A percentile compares a stretch with the other conserved stretches of the same genome.
phyloP scores from a whole-genome alignment of 2,113 vertebrate species.

The Lasiurus borealis region DNA sequence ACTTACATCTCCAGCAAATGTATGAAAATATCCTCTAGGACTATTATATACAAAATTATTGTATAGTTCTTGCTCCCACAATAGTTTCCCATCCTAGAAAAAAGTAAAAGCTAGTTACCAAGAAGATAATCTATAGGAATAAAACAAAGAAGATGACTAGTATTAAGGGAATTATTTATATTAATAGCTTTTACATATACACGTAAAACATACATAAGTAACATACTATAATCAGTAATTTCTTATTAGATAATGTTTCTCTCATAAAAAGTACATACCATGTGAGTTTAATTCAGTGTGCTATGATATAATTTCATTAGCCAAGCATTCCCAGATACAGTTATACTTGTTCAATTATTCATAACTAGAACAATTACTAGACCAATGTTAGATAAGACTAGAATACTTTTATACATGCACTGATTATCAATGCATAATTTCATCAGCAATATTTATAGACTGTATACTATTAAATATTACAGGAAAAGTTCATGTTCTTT shows the following conservation, averaged over 20 bases:
- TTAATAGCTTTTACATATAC: constrained; percentile 26
- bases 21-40: constrained; percentile 97
- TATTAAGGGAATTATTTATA: not conserved
- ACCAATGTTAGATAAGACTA: not conserved
- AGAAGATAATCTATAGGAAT: constrained; percentile 9
- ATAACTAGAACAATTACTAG: constrained; percentile 37
- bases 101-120: constrained; percentile 66
- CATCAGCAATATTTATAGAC: not conserved
- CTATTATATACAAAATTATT: constrained; percentile 96
- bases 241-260: not conserved
- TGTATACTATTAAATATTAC: not conserved
- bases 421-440: not conserved
- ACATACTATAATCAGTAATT: not conserved
- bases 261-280: constrained; percentile 43
- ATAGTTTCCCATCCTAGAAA: constrained; percentile 94
- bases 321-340: constrained; percentile 25
- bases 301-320: constrained; percentile 14
- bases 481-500: not conserved
- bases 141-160: constrained; percentile 44
- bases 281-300: not conserved
- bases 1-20: constrained; percentile 95
- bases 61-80: constrained; percentile 98
- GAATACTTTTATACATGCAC: not conserved
- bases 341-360: not conserved
- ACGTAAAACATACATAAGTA: not conserved